Evolutionary conservation across 1,140 invertebrate genomes (phyloP).

Genomic region (Semibalanus balanoides): DNA sequence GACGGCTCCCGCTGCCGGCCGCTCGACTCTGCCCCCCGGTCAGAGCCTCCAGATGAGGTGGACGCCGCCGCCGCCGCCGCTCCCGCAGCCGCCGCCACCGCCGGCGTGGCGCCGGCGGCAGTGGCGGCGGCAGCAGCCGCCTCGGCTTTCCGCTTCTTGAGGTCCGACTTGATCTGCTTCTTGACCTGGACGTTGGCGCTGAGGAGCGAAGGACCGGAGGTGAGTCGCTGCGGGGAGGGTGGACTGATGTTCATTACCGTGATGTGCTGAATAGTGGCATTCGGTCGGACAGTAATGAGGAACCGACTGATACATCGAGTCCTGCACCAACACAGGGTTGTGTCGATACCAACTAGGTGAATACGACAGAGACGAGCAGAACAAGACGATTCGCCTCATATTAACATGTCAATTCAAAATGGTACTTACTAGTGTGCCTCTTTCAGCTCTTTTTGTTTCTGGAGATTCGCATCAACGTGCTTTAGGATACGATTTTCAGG

Average conservation of each 20-base stretch:
- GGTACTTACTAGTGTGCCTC: slow-evolving; percentile 41
- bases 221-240: too few relatives aligned
- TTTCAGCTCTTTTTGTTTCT: slow-evolving; percentile 74
- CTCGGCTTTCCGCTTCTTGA: neutral
- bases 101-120: neutral
- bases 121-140: neutral
- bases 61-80: neutral
- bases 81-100: neutral
- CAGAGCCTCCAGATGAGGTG: too few relatives aligned
- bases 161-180: neutral
- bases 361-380: too few relatives aligned
- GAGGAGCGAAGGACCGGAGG: neutral
- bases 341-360: too few relatives aligned
- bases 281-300: too few relatives aligned
- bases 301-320: too few relatives aligned
- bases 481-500: slow-evolving; percentile 45
- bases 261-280: too few relatives aligned
- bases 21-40: too few relatives aligned
- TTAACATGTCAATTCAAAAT: too few relatives aligned
- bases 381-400: too few relatives aligned
- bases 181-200: slow-evolving; percentile 1
- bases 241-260: too few relatives aligned
- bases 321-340: too few relatives aligned
- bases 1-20: neutral
- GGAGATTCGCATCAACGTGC: slow-evolving; percentile 76